Percentiles rank a stretch among this genome's conserved stretches.
These are phyloP conservation scores for Anas platyrhynchos DNA, from an alignment of 2,113 vertebrate species.

Conservation along the genomic window DNA sequence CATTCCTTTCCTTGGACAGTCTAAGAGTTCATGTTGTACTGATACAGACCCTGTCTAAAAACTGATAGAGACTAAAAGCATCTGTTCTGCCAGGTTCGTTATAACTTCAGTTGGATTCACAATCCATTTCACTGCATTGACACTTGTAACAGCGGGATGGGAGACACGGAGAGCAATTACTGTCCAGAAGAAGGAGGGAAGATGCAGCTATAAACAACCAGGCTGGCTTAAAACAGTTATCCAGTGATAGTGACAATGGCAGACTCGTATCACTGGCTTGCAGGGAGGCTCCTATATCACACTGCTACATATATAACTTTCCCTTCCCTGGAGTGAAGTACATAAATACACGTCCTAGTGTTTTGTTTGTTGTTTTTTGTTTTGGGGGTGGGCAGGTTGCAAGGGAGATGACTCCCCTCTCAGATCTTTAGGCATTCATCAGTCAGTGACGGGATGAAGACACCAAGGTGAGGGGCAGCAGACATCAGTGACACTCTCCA, in stretches of 20 bases:
- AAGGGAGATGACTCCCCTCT: background rate
- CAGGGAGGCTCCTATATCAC: background rate
- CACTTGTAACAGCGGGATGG: background rate
- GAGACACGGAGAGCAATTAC: background rate
- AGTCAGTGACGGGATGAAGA: background rate
- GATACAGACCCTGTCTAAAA: background rate
- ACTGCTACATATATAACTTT: background rate
- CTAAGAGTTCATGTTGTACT: background rate
- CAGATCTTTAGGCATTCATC: background rate
- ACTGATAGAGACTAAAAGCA: background rate
- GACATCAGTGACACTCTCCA: background rate
- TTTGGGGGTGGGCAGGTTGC: background rate
- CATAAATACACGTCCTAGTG: background rate
- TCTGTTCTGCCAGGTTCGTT: background rate
- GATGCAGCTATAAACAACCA: background rate
- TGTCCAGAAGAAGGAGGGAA: background rate
- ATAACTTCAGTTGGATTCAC: background rate
- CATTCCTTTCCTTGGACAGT: background rate
- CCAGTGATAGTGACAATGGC: background rate
- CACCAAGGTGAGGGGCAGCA: background rate
- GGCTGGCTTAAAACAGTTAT: background rate
- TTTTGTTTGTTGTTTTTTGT: background rate
- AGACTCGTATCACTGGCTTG: background rate
- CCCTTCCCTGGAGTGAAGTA: background rate
- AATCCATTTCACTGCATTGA: background rate